Base-by-base conservation (phyloP, 2,888 invertebrate genomes). In the Atethmia centrago region DNA sequence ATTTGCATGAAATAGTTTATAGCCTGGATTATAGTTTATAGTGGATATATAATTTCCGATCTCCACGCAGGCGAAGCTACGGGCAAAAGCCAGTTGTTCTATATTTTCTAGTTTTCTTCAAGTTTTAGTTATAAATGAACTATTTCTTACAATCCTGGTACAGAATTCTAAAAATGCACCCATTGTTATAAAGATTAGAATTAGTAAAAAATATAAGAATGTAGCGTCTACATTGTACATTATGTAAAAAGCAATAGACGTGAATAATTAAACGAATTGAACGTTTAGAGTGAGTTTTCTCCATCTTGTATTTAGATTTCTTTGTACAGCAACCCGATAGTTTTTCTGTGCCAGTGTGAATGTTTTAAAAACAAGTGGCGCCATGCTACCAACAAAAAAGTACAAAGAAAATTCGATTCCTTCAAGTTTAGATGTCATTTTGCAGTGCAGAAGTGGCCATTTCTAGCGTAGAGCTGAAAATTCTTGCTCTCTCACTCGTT, bases 351-450 rank as follows among this genome's bases (percentile, higher is more conserved):
- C 14, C 21, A 40, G 28, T 40, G 31, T 31, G 16, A 74, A 76
- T 36, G 16, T 77, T 47, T 68, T 21, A 59, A 78, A 74, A 69
- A 42, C 59, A 59, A 51, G 36, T 59, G 55, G 36, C 42, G 55
- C 55, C 40, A 25, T 25, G 36, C 36, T 51, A 10, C 9, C 25
- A 53, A 55, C 59, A 58, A 53, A 74, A 69, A 66, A 51, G 14
- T 16, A 45, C 47, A 19, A 36, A 55, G 76, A 64, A n/a, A 58
- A 53, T 45, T 81, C 59, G 36, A 61, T 56, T 79, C 59, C 59
- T 75, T 81, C 55, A 67, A 76, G 53, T 76, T 80, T 61, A 58
- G 42, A 74, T 58, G 40, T 49, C 53, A 36, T 71, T 65, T n/a
- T 56, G 64, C 25, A 51, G 62, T 51, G 25, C 51, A 49, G 36